Percentiles rank a stretch among this genome's conserved stretches.
These are phyloP conservation scores for Mesopsocus fuscifrons DNA, from an alignment of 2,888 invertebrate genomes.

Conservation along the genomic window DNA sequence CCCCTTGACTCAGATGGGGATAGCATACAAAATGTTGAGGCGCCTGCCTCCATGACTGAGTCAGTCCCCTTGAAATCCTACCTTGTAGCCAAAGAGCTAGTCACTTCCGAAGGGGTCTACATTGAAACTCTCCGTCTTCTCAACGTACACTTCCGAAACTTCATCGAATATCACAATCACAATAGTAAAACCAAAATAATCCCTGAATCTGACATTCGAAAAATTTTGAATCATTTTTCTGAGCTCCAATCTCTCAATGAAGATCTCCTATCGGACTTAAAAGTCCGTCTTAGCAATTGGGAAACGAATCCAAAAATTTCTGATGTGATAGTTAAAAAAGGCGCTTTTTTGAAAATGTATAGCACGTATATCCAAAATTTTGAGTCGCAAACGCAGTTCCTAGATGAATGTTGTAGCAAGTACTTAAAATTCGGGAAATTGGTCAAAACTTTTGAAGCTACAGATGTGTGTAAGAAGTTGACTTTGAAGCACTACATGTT, in stretches of 20 bases:
- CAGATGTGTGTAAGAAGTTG: conserved; percentile 29
- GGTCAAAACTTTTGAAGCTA: conserved; percentile 29
- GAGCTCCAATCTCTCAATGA: conserved; percentile 32
- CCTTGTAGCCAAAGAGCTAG: conserved; percentile 31
- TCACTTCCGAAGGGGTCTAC: conserved; percentile 33
- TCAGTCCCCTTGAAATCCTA: conserved; percentile 23
- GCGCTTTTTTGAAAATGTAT: conserved; percentile 37
- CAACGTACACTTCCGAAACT: conserved; percentile 29
- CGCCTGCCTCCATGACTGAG: background rate
- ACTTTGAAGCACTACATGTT: conserved; percentile 42
- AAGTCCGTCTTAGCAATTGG: conserved; percentile 29
- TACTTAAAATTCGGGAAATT: conserved; percentile 28
- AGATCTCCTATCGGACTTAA: conserved; percentile 30
- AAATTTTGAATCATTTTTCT: conserved; percentile 31
- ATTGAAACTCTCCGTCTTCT: conserved; percentile 32
- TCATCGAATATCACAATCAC: conserved; percentile 21
- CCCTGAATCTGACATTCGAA: conserved; percentile 26
- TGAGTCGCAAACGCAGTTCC: conserved; percentile 26
- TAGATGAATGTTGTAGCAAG: conserved; percentile 30
- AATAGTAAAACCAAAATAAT: conserved; percentile 23
- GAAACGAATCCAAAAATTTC: conserved; percentile 26
- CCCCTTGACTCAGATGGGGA: background rate
- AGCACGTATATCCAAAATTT: conserved; percentile 34
- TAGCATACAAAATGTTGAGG: background rate
- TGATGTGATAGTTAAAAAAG: conserved; percentile 35